Evolutionary conservation across 2,797 vertebrate genomes (phyloP).

Genomic region (Aselliscus stoliczkanus): DNA sequence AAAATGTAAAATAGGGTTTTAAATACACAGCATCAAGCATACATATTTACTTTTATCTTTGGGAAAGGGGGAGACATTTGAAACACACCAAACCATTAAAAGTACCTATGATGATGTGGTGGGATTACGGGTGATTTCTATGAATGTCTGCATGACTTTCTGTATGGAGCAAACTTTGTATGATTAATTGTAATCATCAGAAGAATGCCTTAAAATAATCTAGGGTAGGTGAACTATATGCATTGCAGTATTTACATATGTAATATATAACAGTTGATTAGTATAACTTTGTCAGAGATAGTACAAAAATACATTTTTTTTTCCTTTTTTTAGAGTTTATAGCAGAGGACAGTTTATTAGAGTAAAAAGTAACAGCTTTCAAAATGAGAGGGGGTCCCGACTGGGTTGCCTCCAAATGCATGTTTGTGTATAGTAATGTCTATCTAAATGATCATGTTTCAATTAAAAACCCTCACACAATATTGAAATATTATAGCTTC

Average conservation of each 20-base stretch:
- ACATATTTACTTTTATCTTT: not conserved
- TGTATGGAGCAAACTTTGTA: not conserved
- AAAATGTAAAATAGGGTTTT: not conserved
- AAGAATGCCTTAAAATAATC: not conserved
- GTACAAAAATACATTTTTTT: not conserved
- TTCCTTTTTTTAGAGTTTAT: too few relatives aligned
- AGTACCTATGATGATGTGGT: not conserved
- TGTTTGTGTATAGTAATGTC: not conserved
- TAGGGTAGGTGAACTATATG: not conserved
- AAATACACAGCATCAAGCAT: not conserved
- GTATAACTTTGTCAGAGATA: not conserved
- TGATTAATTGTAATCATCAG: not conserved
- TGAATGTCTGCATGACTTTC: not conserved
- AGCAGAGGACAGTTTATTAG: too few relatives aligned
- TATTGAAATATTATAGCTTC: not conserved
- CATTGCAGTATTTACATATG: not conserved
- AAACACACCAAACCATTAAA: not conserved
- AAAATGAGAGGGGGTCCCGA: too few relatives aligned
- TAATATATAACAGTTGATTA: not conserved
- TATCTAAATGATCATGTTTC: not conserved
- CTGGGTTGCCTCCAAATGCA: too few relatives aligned
- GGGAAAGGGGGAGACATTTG: not conserved
- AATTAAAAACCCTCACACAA: not conserved
- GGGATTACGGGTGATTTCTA: not conserved
- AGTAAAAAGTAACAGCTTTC: too few relatives aligned